phyloP scores from a whole-genome alignment of 2,888 invertebrate genomes.

The Folsomia candida region DNA sequence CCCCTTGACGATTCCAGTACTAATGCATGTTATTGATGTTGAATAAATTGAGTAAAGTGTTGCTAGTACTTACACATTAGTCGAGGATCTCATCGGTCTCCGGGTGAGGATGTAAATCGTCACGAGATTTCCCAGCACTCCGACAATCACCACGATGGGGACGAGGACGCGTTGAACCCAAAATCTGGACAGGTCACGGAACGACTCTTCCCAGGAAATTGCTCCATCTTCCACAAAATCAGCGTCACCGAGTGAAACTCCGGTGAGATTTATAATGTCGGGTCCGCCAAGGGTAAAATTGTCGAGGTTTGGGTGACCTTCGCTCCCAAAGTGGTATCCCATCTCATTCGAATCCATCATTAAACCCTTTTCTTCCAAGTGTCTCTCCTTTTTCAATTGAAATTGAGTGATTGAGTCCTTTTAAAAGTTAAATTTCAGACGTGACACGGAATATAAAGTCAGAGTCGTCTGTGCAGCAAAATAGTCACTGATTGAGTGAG shows the following conservation, averaged over 20 bases:
- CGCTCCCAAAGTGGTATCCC: neutral
- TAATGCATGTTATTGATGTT: no score
- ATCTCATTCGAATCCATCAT: no score
- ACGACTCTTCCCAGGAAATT: conserved; percentile 43
- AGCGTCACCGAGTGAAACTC: neutral
- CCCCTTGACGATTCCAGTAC: no score
- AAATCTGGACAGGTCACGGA: conserved; percentile 55
- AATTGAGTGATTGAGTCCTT: no score
- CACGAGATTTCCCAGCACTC: conserved; percentile 65
- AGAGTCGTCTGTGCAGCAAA: no score
- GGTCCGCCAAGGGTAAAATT: neutral
- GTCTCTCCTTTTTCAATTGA: no score
- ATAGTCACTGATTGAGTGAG: no score
- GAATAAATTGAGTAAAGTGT: no score
- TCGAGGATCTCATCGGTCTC: conserved; percentile 70
- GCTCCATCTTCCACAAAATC: neutral
- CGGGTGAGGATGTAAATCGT: conserved; percentile 61
- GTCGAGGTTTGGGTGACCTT: no score
- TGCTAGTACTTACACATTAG: conserved; percentile 57
- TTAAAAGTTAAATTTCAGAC: no score
- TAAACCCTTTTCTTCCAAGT: no score
- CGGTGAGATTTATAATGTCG: neutral
- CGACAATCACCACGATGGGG: conserved; percentile 65
- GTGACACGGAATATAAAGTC: no score
- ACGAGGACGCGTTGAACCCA: conserved; percentile 61